Base-by-base conservation (phyloP, 2,113 vertebrate species). In the Hydrochoerus hydrochaeris region DNA sequence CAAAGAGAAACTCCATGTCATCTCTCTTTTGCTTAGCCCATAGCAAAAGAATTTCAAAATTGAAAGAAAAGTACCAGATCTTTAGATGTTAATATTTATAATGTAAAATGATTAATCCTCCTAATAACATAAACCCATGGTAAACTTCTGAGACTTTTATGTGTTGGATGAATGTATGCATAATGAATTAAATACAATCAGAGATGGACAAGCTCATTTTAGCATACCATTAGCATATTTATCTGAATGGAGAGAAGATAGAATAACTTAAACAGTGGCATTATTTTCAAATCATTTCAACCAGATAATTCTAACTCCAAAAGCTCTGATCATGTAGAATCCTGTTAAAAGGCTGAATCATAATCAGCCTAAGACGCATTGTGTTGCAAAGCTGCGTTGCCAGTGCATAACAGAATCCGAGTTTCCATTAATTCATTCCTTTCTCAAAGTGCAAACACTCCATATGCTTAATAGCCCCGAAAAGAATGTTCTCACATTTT, bases 381-480 rank as follows among this genome's bases (percentile, higher is more conserved):
- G 94, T 88, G 67, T 94, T 94, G 93, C 94, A 87, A 71, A 96
- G 91, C 89, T 96, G 71, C 0, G 12, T 84, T 95, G 96, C 73
- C 83, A 84, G 86, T 83, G 95, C 93, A 88, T 92, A 96, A 97
- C 90, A 96, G 94, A 97, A 92, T 83, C 94, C 96, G 98, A 87
- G 94, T 98, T 98, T 97, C 93, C 96, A 98, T 97, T 97, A 97
- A 94, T 97, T 97, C 87, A 73, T 95, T 97, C 95, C 97, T 97
- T 95, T 96, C 96, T 97, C 78, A 96, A 98, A 98, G 97, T 98
- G 93, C 77, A 98, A 98, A 97, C 92, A 96, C 95, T 97, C 92
- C 96, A 78, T 97, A 97, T 97, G 98, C 92, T 98, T 97, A 98
- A 97, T 97, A 98, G 90, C 41, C 92, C 96, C 75, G 96, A 20